Evolutionary conservation across 2,113 vertebrate species (phyloP).

Genomic region (Notechis scutatus): DNA sequence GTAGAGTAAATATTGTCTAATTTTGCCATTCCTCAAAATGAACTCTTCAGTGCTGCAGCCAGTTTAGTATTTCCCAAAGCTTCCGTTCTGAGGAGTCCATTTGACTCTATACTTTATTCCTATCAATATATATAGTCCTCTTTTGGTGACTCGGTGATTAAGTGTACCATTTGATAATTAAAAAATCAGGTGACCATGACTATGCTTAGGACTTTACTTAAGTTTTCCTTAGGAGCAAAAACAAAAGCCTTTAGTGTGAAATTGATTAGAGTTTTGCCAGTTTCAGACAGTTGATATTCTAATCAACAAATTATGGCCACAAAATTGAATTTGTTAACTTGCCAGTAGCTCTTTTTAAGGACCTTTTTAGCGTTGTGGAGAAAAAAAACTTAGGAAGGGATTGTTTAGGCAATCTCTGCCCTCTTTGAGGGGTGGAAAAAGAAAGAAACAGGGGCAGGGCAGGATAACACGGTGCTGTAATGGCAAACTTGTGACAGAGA

Average conservation of each 20-base stretch:
- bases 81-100: not conserved
- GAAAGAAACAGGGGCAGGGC: not conserved
- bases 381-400: not conserved
- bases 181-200: not conserved
- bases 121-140: not conserved
- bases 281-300: not conserved
- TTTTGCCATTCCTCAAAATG: not conserved
- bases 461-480: not conserved
- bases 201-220: not conserved
- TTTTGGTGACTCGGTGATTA: not conserved
- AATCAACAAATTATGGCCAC: not conserved
- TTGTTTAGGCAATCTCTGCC: not conserved
- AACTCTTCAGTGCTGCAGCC: not conserved
- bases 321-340: not conserved
- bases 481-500: not conserved
- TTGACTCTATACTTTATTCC: not conserved
- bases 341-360: not conserved
- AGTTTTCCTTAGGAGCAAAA: not conserved
- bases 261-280: not conserved
- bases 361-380: not conserved
- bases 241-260: not conserved
- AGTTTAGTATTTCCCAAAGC: not conserved
- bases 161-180: not conserved
- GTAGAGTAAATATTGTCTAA: not conserved
- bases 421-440: not conserved